A percentile compares a stretch with the other conserved stretches of the same genome.
Conservation (phyloP, 2,113 vertebrate species). For the Ardeotis arabs region DNA sequence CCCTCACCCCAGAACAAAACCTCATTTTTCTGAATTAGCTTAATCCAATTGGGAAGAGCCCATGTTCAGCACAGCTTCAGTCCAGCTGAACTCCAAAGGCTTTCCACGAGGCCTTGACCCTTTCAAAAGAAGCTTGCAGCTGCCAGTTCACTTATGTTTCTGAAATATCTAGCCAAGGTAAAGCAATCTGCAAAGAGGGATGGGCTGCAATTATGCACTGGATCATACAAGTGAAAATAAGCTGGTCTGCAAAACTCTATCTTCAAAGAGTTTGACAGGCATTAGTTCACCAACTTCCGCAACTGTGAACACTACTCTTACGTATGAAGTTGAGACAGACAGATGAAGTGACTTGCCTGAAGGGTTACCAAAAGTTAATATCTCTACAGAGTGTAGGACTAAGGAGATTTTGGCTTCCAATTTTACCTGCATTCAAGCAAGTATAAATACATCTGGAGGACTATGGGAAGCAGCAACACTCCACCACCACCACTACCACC, state of each 20-base stretch:
- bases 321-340: background rate
- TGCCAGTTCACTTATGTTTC: background rate
- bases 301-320: background rate
- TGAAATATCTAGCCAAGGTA: background rate
- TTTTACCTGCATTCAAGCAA: background rate
- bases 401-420: background rate
- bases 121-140: background rate
- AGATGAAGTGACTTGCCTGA: background rate
- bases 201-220: background rate
- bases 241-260: background rate
- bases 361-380: background rate
- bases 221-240: background rate
- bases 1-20: background rate
- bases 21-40: background rate
- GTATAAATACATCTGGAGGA: background rate
- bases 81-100: background rate
- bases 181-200: background rate
- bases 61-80: background rate
- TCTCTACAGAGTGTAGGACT: fast-evolving
- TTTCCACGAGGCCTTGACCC: background rate
- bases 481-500: background rate
- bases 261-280: background rate
- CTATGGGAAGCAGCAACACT: background rate
- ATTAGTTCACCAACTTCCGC: background rate
- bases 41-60: background rate